Evolutionary conservation across 1,140 invertebrate species (phyloP), one percentile per base, ranked within the genome.

Genomic region (Sitobion miscanthi): DNA sequence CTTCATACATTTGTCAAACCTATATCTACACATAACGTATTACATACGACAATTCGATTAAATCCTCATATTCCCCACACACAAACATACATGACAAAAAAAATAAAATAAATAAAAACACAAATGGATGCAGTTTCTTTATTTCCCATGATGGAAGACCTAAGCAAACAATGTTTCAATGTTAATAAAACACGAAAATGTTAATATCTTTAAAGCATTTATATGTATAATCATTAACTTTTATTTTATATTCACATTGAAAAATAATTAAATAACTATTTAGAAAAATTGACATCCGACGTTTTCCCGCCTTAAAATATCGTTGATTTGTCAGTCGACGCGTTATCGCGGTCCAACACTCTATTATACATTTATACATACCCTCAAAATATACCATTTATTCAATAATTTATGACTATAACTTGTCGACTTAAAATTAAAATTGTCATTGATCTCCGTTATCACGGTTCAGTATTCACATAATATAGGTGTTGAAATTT

Each of bases 31-130:
- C 62, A 77, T 17, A 77, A 77, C n/a, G 30, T 77, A 77, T 77
- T n/a, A 77, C n/a, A 77, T n/a, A 77, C 62, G 62, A 77, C 62
- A 77, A 77, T 77, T 77, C 62, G 62, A 77, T 77, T 77, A 77
- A 77, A 77, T 17, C 30, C 30, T 77, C 62, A n/a, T n/a, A n/a
- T 77, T 69, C 5, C 62, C 14, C 11, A 14, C n/a, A n/a, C 62
- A n/a, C 8, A n/a, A 77, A 77, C 30, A 2, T 42, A 42, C 14
- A 77, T 17, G n/a, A 69, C 30, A 69, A 69, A n/a, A 69, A 77
- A 62, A 30, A 62, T 4, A 42, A 42, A 42, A 42, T 38, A 38
- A 38, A 38, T 38, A 38, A 38, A 38, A 38, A 30, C 0, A 69
- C 62, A n/a, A 77, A 77, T 77, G 62, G 14, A 77, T 1, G 2